A percentile compares a stretch with the other conserved stretches of the same genome.
Evolutionary conservation across 1,140 invertebrate species (phyloP).

Genomic region (Conus ventricosus): DNA sequence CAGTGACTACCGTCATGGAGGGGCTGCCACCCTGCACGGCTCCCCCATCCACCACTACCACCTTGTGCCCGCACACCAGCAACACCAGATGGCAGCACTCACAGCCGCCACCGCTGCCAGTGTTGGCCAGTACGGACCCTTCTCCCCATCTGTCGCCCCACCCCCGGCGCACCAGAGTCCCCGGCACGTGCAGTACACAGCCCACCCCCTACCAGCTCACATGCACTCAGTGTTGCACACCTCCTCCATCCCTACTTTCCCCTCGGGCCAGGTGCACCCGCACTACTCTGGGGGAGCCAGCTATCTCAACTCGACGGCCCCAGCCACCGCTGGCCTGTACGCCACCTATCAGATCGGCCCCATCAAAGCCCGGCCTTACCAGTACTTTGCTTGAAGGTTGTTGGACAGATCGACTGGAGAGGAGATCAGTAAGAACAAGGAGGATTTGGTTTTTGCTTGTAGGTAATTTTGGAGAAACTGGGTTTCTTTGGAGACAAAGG

Average conservation of each 20-base stretch:
- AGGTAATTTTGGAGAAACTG: too few relatives aligned
- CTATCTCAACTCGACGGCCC: conserved; percentile 55
- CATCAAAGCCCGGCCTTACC: conserved; percentile 69
- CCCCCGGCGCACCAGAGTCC: conserved; percentile 91
- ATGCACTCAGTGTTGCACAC: conserved; percentile 83
- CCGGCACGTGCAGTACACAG: conserved; percentile 83
- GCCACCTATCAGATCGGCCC: conserved; percentile 71
- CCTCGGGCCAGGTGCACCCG: conserved; percentile 75
- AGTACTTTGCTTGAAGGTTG: conserved; percentile 64
- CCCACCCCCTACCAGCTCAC: conserved; percentile 89
- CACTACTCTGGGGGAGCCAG: conserved; percentile 58
- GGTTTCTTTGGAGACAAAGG: too few relatives aligned
- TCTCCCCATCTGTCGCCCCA: conserved; percentile 82
- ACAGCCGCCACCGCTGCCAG: conserved; percentile 46
- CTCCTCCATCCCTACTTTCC: conserved; percentile 65
- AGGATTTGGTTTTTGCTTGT: too few relatives aligned
- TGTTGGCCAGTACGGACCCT: conserved; percentile 66
- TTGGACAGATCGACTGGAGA: not conserved
- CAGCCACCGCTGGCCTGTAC: conserved; percentile 61
- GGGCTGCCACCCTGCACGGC: conserved; percentile 56
- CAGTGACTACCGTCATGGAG: conserved; percentile 65
- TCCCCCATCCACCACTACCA: conserved; percentile 71
- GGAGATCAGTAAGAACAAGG: not conserved
- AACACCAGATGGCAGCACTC: conserved; percentile 65
- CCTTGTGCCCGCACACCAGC: conserved; percentile 69